These are phyloP conservation scores for Neelides sp. DNA, from an alignment of 1,140 invertebrate species.

Conservation along the genomic window DNA sequence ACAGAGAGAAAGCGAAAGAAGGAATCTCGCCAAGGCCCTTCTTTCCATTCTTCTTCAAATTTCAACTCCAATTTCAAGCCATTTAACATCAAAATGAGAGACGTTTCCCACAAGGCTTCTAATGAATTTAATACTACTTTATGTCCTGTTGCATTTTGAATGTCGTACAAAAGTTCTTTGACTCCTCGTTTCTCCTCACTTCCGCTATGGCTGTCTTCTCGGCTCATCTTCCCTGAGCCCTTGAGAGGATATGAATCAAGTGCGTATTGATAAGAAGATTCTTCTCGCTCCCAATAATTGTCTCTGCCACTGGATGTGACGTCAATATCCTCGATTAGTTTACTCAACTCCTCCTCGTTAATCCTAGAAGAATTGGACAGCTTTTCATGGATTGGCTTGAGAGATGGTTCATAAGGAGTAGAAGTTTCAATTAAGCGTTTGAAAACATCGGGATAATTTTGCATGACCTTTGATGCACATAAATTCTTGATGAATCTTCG, in stretches of 20 bases:
- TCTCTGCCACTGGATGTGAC: no score
- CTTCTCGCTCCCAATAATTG: no score
- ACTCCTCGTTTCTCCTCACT: background rate
- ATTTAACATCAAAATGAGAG: constrained; percentile 11
- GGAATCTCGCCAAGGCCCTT: constrained; percentile 20
- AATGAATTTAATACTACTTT: constrained; percentile 10
- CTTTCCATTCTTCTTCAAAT: background rate
- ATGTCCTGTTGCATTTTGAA: constrained; percentile 27
- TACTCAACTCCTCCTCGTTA: no score
- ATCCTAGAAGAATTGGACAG: no score
- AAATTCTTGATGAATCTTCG: constrained; percentile 13
- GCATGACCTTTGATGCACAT: no score
- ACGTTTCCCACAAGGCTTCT: constrained; percentile 8
- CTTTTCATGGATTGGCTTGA: no score
- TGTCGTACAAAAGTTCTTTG: constrained; percentile 8
- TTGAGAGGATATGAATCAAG: no score
- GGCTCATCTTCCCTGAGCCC: no score
- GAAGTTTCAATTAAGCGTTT: no score
- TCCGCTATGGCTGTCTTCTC: background rate
- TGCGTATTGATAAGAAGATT: no score
- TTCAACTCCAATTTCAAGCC: background rate
- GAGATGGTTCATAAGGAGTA: no score
- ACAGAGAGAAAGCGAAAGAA: constrained; percentile 29
- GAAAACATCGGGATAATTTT: constrained; percentile 7
- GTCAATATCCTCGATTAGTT: no score